Evolutionary conservation across 2,888 invertebrate genomes (phyloP).

Genomic region (Acanthosepion pharaonis): DNA sequence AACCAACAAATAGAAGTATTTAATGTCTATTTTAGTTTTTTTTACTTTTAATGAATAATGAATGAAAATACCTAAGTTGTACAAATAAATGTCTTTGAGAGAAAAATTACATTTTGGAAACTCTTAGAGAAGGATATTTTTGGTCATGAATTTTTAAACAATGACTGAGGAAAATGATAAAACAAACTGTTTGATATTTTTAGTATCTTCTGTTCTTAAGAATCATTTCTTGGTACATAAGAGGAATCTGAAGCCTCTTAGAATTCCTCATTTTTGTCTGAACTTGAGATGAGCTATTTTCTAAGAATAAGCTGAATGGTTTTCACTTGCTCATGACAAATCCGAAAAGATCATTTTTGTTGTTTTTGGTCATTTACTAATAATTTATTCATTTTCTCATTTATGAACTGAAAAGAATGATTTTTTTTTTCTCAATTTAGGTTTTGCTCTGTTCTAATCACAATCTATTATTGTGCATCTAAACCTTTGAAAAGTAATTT

Average conservation of each 20-base stretch:
- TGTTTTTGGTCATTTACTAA: background rate
- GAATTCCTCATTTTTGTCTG: background rate
- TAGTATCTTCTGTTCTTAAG: background rate
- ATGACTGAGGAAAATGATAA: background rate
- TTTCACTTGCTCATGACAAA: too few species aligned
- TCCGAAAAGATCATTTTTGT: background rate
- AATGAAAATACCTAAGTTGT: too few species aligned
- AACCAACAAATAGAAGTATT: too few species aligned
- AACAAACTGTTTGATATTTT: background rate
- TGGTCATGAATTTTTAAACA: background rate
- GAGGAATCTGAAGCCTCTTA: background rate
- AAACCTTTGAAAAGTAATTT: slow-evolving; percentile 33
- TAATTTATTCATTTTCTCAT: slow-evolving; percentile 33
- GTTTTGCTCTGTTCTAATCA: background rate
- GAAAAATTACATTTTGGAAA: too few species aligned
- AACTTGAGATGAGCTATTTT: background rate
- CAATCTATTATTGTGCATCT: background rate
- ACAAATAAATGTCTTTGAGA: too few species aligned
- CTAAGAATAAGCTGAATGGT: too few species aligned
- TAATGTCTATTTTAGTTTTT: too few species aligned
- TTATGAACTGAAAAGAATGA: background rate
- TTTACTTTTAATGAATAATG: too few species aligned
- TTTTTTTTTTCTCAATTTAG: background rate
- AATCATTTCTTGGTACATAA: background rate
- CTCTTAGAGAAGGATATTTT: background rate